A percentile compares a stretch with the other conserved stretches of the same genome.
Conservation (phyloP, 2,113 vertebrate species). For the Eurypyga helias region DNA sequence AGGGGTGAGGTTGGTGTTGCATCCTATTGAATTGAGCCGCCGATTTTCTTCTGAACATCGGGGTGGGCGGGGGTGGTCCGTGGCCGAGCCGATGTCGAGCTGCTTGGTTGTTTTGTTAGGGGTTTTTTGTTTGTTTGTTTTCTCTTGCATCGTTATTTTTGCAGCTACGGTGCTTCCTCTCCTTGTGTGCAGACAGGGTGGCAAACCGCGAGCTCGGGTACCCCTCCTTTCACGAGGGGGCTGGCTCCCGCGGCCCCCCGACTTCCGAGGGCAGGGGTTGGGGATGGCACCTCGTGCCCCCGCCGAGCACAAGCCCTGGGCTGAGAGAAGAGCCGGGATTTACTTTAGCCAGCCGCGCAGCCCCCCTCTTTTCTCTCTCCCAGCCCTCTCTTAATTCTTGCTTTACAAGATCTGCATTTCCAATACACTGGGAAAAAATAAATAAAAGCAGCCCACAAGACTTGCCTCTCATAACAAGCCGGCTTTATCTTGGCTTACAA, state of each 20-base stretch:
- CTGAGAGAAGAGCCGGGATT: background rate
- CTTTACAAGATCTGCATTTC: slow-evolving; percentile 46
- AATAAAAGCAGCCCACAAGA: slow-evolving; percentile 46
- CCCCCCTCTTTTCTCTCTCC: background rate
- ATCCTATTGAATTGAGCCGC: background rate
- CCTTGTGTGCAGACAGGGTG: background rate
- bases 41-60: background rate
- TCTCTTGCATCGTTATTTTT: background rate
- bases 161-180: background rate
- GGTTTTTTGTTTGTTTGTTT: no score
- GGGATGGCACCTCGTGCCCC: background rate
- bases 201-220: background rate
- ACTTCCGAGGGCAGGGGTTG: background rate
- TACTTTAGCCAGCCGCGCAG: background rate
- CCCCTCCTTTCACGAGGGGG: background rate
- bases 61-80: background rate
- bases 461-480: slow-evolving; percentile 47
- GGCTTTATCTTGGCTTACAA: slow-evolving; percentile 51
- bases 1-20: background rate
- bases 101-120: background rate
- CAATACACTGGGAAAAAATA: slow-evolving; percentile 31
- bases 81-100: background rate
- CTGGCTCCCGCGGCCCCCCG: background rate
- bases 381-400: background rate
- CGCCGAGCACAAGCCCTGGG: background rate